Evolutionary conservation across 2,113 vertebrate genomes (phyloP).

Genomic region (Hippoglossus stenolepis): DNA sequence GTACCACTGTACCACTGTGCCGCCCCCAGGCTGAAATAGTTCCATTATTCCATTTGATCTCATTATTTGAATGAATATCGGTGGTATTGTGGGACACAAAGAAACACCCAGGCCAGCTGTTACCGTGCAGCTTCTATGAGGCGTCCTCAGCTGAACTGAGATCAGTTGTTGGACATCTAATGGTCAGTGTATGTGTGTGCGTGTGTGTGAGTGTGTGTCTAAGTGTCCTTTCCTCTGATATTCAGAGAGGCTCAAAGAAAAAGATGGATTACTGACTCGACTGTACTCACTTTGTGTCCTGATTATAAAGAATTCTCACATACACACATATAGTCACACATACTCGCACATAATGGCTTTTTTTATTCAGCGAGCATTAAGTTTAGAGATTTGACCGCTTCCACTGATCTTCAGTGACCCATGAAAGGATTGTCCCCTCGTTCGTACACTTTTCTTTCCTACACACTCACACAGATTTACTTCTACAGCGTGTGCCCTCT

Average conservation of each 20-base stretch:
- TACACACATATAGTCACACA: constrained; percentile 1
- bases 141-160: constrained; percentile 43
- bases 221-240: neutral
- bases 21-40: constrained; percentile 14
- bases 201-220: constrained; percentile 3
- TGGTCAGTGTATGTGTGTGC: constrained; percentile 10
- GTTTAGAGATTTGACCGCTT: constrained; percentile 14
- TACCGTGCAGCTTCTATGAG: constrained; percentile 1
- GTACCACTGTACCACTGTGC: neutral
- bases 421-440: constrained; percentile 35
- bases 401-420: constrained; percentile 37
- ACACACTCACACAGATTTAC: constrained; percentile 14
- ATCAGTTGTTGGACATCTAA: constrained; percentile 13
- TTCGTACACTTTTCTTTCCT: neutral
- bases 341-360: constrained; percentile 8
- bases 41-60: constrained; percentile 16
- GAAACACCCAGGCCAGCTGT: constrained; percentile 8
- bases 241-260: constrained; percentile 21
- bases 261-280: constrained; percentile 37
- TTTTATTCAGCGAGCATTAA: neutral
- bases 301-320: constrained; percentile 14
- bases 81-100: constrained; percentile 15
- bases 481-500: neutral
- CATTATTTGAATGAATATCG: constrained; percentile 25
- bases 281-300: constrained; percentile 20